Evolutionary conservation across 2,797 vertebrate genomes (phyloP).

Genomic region (Sebastolobus altivelis): DNA sequence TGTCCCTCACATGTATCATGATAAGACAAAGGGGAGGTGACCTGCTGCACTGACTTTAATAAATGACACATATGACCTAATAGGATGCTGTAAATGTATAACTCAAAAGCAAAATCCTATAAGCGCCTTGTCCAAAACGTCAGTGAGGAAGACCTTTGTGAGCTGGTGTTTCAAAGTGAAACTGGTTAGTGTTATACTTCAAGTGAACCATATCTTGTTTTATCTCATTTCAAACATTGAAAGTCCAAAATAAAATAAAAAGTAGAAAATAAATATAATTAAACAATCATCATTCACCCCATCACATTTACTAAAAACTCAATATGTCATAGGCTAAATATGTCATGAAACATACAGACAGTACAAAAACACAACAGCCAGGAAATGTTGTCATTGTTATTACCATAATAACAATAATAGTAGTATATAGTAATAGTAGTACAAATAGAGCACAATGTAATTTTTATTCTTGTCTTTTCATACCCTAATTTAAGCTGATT

Average conservation of each 20-base stretch:
- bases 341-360: not conserved
- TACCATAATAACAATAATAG: not conserved
- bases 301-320: not conserved
- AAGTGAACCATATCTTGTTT: not conserved
- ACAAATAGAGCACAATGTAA: not conserved
- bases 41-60: not conserved
- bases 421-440: not conserved
- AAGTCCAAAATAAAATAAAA: not conserved
- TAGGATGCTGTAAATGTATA: not conserved
- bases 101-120: not conserved
- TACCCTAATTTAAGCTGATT: not conserved
- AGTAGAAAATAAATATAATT: not conserved
- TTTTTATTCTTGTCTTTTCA: not conserved
- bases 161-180: not conserved
- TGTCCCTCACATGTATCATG: not conserved
- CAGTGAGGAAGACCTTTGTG: not conserved
- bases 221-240: not conserved
- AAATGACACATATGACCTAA: not conserved
- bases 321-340: not conserved
- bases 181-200: not conserved
- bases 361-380: not conserved
- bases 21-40: not conserved
- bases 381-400: not conserved
- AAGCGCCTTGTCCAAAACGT: not conserved
- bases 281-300: not conserved